Evolutionary conservation across 1,140 invertebrate genomes (phyloP).

Genomic region (Laupala kohalensis): DNA sequence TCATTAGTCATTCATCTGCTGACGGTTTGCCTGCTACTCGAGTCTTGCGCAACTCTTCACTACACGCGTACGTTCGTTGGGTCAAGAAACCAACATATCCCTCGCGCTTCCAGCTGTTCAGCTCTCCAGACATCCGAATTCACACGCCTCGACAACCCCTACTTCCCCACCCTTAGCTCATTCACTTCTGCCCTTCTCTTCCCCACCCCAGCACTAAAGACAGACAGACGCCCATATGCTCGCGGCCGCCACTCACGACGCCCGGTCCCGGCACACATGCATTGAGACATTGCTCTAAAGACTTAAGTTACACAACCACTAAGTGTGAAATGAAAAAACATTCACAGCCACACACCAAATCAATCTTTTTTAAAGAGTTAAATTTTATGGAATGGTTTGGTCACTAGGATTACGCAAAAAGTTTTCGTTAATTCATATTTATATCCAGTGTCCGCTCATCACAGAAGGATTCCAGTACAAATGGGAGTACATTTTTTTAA

Average conservation of each 20-base stretch:
- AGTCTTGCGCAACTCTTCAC: background rate
- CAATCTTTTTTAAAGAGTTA: background rate
- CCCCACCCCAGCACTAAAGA: no score
- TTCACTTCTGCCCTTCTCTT: no score
- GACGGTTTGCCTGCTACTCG: no score
- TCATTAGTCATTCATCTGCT: background rate
- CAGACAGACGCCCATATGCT: background rate
- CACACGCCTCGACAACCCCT: no score
- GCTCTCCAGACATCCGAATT: background rate
- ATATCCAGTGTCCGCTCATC: background rate
- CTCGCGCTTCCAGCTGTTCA: background rate
- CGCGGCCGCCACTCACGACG: no score
- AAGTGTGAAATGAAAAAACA: background rate
- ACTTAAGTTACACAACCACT: background rate
- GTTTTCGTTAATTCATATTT: background rate
- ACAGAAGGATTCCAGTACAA: background rate
- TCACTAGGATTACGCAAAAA: background rate
- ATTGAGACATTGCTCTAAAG: background rate
- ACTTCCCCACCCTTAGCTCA: background rate
- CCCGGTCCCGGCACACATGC: background rate
- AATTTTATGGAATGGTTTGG: background rate
- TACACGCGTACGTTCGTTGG: no score
- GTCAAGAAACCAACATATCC: no score
- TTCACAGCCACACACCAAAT: background rate
- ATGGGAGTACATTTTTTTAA: background rate